Base-by-base conservation (phyloP, 2,797 vertebrate genomes). In the Poeciliopsis presidionis region DNA sequence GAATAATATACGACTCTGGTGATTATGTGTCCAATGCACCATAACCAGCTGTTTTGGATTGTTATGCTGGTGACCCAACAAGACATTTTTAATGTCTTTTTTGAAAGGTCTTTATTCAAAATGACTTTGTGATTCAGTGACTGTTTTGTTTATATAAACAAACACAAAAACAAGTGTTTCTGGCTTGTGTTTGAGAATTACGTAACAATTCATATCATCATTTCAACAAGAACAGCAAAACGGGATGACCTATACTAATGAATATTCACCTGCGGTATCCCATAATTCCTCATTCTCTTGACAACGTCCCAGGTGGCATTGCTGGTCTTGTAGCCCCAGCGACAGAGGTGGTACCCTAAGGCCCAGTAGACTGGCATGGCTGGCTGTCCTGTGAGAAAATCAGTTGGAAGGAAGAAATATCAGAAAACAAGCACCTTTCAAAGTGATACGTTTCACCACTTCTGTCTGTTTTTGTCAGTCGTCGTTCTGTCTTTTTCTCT, bases 311-410 rank as follows among this genome's bases (percentile, higher is more conserved):
- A 97, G 11, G 96, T 97, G 30, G 90, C 86, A 0, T 96, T 94
- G 74, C 97, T 97, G 4, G 94, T 93, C 41, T 92, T 80, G 0
- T 96, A 97, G 22, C 97, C 97, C 97, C 97, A 98, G 78, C 97
- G 96, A 81, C 97, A 97, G 61, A 98, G 96, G 46, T 98, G 97
- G 90, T 97, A 97, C 2, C 97, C 97, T 0, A 98, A 85, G 0
- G 95, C 96, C 97, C 97, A 98, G 84, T 96, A 94, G 14, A 97
- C 86, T 0, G 97, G 97, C 97, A 98, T 97, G 5, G 96, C 94
- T 0, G 97, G 97, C 53, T 91, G 94, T 36, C 96, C 96, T 96
- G 80, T 2, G 4, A 7, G 39, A 61, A 47, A 0, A 39, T 0
- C 43, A 8, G n/a, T 72, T 7, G 16, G 41, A n/a, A 20, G 74